phyloP scores from a whole-genome alignment of 1,140 invertebrate species.

The Meloidogyne exigua region DNA sequence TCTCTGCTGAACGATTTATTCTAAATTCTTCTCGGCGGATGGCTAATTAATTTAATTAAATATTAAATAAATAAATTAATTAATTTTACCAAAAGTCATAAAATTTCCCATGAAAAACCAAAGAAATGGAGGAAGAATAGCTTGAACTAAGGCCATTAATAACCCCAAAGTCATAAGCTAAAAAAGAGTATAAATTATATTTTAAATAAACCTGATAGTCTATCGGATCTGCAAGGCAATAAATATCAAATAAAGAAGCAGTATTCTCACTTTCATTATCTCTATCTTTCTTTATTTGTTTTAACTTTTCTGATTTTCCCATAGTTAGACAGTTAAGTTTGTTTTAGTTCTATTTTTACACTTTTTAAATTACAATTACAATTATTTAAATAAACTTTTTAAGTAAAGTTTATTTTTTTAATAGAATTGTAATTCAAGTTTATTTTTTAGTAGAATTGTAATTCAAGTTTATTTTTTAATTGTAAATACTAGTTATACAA shows the following conservation, averaged over 20 bases:
- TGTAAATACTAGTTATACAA: too few relatives aligned
- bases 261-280: not conserved
- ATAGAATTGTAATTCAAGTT: too few relatives aligned
- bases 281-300: not conserved
- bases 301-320: not conserved
- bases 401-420: too few relatives aligned
- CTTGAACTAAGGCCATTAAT: conserved; percentile 54
- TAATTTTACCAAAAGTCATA: conserved; percentile 49
- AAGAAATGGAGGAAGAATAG: conserved; percentile 57
- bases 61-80: conserved; percentile 34
- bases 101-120: conserved; percentile 63
- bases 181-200: not conserved
- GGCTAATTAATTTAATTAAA: conserved; percentile 15
- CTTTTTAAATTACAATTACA: too few relatives aligned
- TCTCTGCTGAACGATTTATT: conserved; percentile 44
- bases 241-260: conserved; percentile 1
- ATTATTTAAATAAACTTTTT: too few relatives aligned
- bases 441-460: too few relatives aligned
- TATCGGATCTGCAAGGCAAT: not conserved
- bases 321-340: not conserved
- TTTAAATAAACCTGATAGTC: not conserved
- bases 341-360: too few relatives aligned
- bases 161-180: conserved; percentile 56
- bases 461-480: too few relatives aligned
- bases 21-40: conserved; percentile 33